Percentiles rank a stretch among this genome's conserved stretches.
phyloP scores from a whole-genome alignment of 2,113 vertebrate genomes.

The Odocoileus hemionus region DNA sequence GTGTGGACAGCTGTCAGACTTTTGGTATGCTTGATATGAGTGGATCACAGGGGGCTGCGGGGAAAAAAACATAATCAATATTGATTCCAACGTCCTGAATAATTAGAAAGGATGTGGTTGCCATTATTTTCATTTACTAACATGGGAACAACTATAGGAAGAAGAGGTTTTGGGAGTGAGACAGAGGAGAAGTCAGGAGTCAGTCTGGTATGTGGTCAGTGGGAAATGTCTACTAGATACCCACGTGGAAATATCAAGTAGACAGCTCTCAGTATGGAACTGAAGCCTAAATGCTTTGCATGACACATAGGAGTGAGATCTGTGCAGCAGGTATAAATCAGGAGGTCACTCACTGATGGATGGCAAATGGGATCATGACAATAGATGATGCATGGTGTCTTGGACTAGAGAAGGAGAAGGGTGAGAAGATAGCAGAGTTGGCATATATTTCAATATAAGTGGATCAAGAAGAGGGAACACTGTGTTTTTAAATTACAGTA shows the following conservation, averaged over 20 bases:
- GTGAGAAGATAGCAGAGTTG: not conserved
- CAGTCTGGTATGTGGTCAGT: not conserved
- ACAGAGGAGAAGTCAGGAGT: not conserved
- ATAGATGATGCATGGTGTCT: not conserved
- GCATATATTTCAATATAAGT: not conserved
- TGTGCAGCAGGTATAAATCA: not conserved
- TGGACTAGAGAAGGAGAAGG: not conserved
- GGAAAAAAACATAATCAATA: not conserved
- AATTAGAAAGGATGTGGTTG: not conserved
- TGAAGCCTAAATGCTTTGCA: not conserved
- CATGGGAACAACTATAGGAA: not conserved
- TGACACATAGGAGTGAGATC: not conserved
- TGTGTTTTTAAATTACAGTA: not conserved
- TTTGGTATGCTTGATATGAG: not conserved
- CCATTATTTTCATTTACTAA: not conserved
- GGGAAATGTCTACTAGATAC: not conserved
- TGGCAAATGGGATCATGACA: not conserved
- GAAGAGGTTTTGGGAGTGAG: not conserved
- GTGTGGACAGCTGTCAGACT: not conserved
- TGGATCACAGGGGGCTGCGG: not conserved
- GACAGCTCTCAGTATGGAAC: not conserved
- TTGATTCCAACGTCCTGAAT: not conserved
- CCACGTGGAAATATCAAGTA: not conserved
- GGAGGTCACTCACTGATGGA: not conserved
- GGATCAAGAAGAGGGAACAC: not conserved